A percentile compares a stretch with the other conserved stretches of the same genome.
Evolutionary conservation across 2,797 vertebrate species (phyloP).

Genomic region (Squalus acanthias): DNA sequence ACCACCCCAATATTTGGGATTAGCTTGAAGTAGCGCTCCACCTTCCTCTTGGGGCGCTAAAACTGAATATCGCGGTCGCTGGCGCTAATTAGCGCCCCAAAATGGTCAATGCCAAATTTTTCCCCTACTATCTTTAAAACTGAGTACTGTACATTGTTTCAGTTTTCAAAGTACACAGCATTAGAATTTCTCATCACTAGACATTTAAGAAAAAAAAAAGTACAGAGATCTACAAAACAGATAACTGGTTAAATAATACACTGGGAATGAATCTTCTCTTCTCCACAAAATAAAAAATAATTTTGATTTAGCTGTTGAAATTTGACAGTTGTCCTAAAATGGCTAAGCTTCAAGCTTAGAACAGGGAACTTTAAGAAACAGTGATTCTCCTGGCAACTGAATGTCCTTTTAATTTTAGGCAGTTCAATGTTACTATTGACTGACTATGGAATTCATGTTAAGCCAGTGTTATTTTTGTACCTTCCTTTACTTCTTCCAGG

Average conservation of each 20-base stretch:
- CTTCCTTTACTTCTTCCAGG: conserved; percentile 87
- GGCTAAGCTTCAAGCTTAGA: background rate
- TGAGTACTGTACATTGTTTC: background rate
- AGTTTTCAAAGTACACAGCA: background rate
- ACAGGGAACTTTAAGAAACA: background rate
- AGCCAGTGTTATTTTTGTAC: conserved; percentile 53
- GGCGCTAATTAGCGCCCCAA: too few species aligned
- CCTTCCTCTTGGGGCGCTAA: too few species aligned
- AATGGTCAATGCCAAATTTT: too few species aligned
- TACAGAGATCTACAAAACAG: background rate
- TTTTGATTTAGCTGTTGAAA: background rate
- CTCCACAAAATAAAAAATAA: conserved; percentile 22
- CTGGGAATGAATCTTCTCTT: background rate
- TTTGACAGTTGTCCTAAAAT: background rate
- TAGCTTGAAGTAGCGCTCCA: too few species aligned
- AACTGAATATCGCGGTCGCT: too few species aligned
- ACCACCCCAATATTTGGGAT: too few species aligned
- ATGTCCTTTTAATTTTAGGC: background rate
- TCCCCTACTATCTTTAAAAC: too few species aligned
- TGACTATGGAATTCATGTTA: background rate
- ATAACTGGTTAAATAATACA: background rate
- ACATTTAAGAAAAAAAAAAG: background rate
- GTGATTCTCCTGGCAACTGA: background rate
- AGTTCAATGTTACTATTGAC: background rate
- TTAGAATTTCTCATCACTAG: background rate